Evolutionary conservation across 2,113 vertebrate species (phyloP), one percentile per base, ranked within the genome.

Genomic region (Lepisosteus oculatus): DNA sequence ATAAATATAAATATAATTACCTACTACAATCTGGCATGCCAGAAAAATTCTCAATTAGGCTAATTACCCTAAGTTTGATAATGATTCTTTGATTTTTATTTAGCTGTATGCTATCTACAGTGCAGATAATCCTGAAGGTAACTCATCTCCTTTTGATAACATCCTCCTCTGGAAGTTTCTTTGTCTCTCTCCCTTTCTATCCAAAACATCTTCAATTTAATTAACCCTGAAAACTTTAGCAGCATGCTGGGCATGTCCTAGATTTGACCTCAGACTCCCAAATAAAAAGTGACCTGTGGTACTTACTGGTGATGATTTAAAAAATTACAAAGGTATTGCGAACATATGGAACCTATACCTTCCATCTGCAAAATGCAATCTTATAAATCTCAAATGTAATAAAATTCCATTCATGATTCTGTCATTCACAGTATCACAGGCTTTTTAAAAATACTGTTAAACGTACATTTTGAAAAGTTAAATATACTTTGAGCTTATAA

Each of bases 1-100:
- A 90, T 89, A 92, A 93, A 92, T 90, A 90, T 79, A 85, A 81
- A 88, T 87, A 90, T 89, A 92, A 93, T 92, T 90, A 90, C 85
- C 89, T 90, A 82, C 83, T 77, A 76, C 88, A 93, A 92, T 88
- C 88, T 90, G 87, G 83, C 80, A 86, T 86, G 82, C 80, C 90
- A 92, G 90, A 90, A 89, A 91, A 89, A 89, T 85, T 87, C 80
- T 90, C 86, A 85, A 91, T 93, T 89, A 90, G 88, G 88, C 85
- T 92, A 92, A 94, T 93, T 93, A 92, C 87, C 84, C 88, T 85
- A 90, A 90, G 89, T 83, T 84, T 84, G 86, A 90, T 90, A 59
- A n/a, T n/a, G 11, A 59, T 59, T 14, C n/a, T 11, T 59, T 8
- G 6, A 55, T 59, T n/a, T 59, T 59, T 59, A 59, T 59, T 59